Conservation (phyloP, 2,797 vertebrate species). For the Rousettus madagascariensis region DNA sequence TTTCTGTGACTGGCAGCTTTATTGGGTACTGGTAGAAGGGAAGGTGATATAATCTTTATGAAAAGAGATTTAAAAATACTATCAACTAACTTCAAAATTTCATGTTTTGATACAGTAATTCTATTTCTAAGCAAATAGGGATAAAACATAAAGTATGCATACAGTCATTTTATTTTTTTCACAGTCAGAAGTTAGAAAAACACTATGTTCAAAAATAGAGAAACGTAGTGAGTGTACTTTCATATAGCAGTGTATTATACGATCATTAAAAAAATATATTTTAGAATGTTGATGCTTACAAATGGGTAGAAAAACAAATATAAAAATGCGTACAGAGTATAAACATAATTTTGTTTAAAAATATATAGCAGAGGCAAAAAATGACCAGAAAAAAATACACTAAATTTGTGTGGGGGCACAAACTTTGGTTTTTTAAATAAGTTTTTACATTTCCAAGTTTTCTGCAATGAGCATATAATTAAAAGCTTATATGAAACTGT, state of each 20-base stretch:
- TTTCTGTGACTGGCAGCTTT: not conserved
- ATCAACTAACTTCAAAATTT: slow-evolving; percentile 11
- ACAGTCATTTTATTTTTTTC: not conserved
- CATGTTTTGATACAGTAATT: not conserved
- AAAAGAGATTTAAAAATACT: slow-evolving; percentile 5
- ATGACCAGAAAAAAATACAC: not conserved
- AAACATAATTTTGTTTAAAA: slow-evolving; percentile 8
- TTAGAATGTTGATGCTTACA: not conserved
- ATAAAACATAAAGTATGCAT: not conserved
- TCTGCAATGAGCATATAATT: not conserved
- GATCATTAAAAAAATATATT: not conserved
- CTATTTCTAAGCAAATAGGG: slow-evolving; percentile 38
- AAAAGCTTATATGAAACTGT: slow-evolving; percentile 5
- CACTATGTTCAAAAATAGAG: not conserved
- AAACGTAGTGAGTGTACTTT: not conserved
- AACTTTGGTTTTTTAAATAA: slow-evolving; percentile 20
- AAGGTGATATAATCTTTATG: not conserved
- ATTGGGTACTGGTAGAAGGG: not conserved
- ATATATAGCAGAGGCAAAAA: not conserved
- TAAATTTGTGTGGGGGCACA: slow-evolving; percentile 17
- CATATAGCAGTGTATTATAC: not conserved
- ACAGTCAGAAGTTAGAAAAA: slow-evolving; percentile 19
- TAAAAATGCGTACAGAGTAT: not conserved
- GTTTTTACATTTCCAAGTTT: slow-evolving; percentile 12
- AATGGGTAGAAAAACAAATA: not conserved